Evolutionary conservation across 2,113 vertebrate genomes (phyloP), one percentile per base, ranked within the genome.

Genomic region (Protobothrops mucrosquamatus): DNA sequence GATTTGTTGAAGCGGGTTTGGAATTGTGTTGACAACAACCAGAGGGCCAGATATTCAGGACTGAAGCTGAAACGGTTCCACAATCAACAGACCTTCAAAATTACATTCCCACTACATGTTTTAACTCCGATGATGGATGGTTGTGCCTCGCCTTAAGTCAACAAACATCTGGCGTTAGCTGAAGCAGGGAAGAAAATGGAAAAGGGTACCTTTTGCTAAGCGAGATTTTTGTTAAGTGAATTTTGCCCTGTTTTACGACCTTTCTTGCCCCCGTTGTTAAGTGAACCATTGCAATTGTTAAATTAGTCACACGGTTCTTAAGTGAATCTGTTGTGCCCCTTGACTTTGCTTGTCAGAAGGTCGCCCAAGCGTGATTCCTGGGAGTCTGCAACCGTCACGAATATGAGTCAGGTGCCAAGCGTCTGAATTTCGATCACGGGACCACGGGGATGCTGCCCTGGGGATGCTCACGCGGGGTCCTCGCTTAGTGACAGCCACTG

Each of bases 131-230:
- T 94, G 94, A 96, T 97, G 94, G 95, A 97, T 95, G 96, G 95
- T 85, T 86, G 20, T 91, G 93, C 93, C 93, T 94, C 92, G 69
- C 91, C 57, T 95, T 39, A 92, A 94, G 94, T 91, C 88, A 93
- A 94, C 94, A 94, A 96, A 97, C 96, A 97, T 95, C 96, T 95
- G 92, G 94, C 96, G 96, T 97, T 96, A 97, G 96, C 94, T 96
- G 96, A 97, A 97, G 96, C 96, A 97, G 96, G 97, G 97, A 97
- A 97, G 5, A 14, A n/a, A n/a, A 15, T 9, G 12, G 29, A 15
- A 2, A 15, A 69, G 29, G 97, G 97, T 97, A 97, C 95, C 97
- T 97, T 46, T 11, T 26, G 59, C 59, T 4, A 26, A 61, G 59
- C 3, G 9, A 11, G 59, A 26, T 3, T 1, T 11, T 61, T 0